Percentiles rank a stretch among this genome's conserved stretches.
phyloP scores from a whole-genome alignment of 2,797 vertebrate species.

The Sebastes hubbsi region DNA sequence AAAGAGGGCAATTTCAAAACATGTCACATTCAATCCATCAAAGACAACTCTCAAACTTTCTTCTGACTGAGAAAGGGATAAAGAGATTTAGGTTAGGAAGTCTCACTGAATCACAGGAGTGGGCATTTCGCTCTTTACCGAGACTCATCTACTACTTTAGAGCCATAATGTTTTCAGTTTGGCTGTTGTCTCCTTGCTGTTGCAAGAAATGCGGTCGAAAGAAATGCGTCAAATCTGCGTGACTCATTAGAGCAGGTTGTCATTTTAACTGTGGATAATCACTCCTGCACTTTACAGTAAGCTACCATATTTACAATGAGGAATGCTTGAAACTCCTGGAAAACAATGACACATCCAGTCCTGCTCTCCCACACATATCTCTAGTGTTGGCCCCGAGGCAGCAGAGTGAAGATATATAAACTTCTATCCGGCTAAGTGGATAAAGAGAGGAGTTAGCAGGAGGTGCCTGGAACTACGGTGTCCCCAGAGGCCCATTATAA shows the following conservation, averaged over 20 bases:
- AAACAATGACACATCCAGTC: background rate
- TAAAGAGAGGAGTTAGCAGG: slow-evolving; percentile 46
- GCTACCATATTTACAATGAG: background rate
- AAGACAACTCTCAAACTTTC: background rate
- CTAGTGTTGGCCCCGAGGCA: background rate
- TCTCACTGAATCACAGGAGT: background rate
- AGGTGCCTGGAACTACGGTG: slow-evolving; percentile 26
- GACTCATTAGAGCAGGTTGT: background rate
- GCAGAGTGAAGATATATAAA: slow-evolving; percentile 13
- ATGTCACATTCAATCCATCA: background rate
- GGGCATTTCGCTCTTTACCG: background rate
- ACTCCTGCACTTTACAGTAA: background rate
- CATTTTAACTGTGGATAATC: background rate
- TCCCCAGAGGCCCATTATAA: slow-evolving; percentile 64
- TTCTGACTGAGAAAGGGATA: background rate
- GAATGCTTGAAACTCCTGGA: background rate
- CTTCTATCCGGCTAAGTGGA: slow-evolving; percentile 51
- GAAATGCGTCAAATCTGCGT: background rate
- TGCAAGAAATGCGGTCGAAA: background rate
- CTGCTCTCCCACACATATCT: background rate
- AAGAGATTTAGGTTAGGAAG: background rate
- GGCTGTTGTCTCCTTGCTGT: background rate
- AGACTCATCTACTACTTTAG: background rate
- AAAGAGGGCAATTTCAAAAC: background rate
- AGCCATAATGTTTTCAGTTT: background rate